Conservation (phyloP, 2,113 vertebrate genomes). For the Lampris megalopsis region DNA sequence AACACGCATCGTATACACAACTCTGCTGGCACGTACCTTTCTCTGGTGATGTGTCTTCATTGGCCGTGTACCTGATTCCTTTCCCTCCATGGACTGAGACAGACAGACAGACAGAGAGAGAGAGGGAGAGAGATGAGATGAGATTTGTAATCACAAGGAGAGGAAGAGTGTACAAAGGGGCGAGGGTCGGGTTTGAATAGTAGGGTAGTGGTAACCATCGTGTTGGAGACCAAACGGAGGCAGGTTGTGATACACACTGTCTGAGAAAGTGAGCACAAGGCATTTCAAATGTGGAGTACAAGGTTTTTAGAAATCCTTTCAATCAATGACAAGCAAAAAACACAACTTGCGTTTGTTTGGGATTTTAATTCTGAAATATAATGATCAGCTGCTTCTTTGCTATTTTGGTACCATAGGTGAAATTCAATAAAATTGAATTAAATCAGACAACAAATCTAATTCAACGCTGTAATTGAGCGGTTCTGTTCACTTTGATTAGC, state of each 20-base stretch:
- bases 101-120: conserved; percentile 10
- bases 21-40: conserved; percentile 87
- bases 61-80: conserved; percentile 93
- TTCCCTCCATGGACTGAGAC: conserved; percentile 93
- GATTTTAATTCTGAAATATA: too few relatives aligned
- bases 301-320: too few relatives aligned
- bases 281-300: too few relatives aligned
- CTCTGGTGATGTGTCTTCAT: conserved; percentile 95
- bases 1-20: conserved; percentile 13
- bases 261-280: too few relatives aligned
- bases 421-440: conserved; percentile 26
- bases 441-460: conserved; percentile 34
- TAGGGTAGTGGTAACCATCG: too few relatives aligned
- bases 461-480: conserved; percentile 21
- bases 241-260: too few relatives aligned
- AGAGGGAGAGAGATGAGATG: background rate
- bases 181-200: too few relatives aligned
- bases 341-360: too few relatives aligned
- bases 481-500: conserved; percentile 47
- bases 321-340: too few relatives aligned
- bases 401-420: background rate
- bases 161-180: too few relatives aligned
- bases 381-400: background rate
- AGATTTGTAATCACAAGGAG: background rate
- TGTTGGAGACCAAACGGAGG: too few relatives aligned